Base-by-base conservation (phyloP, 2,113 vertebrate species). In the Girardinichthys multiradiatus region DNA sequence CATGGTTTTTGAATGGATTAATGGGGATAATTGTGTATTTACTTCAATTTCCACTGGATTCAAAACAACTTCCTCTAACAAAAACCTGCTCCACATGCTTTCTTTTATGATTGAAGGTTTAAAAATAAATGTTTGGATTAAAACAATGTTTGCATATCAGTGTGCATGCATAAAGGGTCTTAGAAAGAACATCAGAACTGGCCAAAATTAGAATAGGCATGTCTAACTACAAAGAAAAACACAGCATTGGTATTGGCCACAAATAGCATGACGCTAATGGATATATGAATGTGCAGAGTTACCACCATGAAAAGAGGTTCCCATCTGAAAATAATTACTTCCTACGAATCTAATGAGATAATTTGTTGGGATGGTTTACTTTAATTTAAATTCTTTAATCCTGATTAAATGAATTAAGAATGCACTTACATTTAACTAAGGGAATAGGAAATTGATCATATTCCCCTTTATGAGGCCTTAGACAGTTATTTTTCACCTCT, bases 391-490 rank as follows among this genome's bases (percentile, higher is more conserved):
- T 87, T 80, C 48, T 69, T 79, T 79, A 84, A 82, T 84, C 66
- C 85, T 78, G 45, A 33, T 84, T 81, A 67, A 76, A 73, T 48
- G 64, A 81, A 74, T 81, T 84, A 78, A 85, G 65, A 83, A 69
- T 83, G 70, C 59, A 67, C 70, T 86, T 68, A 65, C 72, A 79
- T 88, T 82, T 89, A 91, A 89, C 86, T 83, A 86, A 88, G 37
- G n/a, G 60, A 30, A 51, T 51, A 71, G 57, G 15, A 64, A 19
- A 7, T 4, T 28, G 77, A 85, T 86, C 74, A 73, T 78, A 73
- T 45, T 59, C 1, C 31, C 66, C 70, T 77, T 42, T 11, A 72
- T 60, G 74, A 83, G 67, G 77, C 83, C 86, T 85, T 64, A 71
- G 77, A 31, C 67, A 57, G 66, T 71, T 76, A 81, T 88, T 85